Conservation (phyloP, 2,888 invertebrate genomes). For the Noctua pronuba region DNA sequence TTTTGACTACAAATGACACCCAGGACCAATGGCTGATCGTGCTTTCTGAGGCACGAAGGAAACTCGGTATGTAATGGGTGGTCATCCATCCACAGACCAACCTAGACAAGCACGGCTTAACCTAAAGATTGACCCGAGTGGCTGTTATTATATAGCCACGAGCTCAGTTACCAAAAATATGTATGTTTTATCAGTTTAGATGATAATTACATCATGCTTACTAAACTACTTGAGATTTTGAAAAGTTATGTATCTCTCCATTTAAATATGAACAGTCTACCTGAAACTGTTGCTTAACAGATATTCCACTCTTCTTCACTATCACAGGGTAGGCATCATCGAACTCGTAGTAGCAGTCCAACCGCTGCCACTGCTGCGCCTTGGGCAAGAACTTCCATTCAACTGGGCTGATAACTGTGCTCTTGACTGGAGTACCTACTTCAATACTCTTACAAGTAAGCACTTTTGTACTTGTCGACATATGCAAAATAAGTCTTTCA, state of each 20-base stretch:
- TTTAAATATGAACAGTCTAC: constrained; percentile 77
- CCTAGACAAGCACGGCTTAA: too few relatives aligned
- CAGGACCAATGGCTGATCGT: too few relatives aligned
- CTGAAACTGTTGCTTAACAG: constrained; percentile 93
- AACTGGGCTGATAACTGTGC: constrained; percentile 91
- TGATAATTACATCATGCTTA: neutral
- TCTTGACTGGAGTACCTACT: constrained; percentile 82
- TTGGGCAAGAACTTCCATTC: constrained; percentile 95
- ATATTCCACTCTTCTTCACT: constrained; percentile 91
- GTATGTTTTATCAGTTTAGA: neutral
- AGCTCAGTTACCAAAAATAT: too few relatives aligned
- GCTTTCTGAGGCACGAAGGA: too few relatives aligned
- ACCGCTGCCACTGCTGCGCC: constrained; percentile 93
- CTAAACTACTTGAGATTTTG: neutral
- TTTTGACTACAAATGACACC: too few relatives aligned
- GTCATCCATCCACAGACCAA: too few relatives aligned
- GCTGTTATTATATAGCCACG: too few relatives aligned
- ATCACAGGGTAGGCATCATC: constrained; percentile 94
- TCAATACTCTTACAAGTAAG: constrained; percentile 92
- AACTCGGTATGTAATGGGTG: too few relatives aligned
- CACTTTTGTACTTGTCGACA: constrained; percentile 88
- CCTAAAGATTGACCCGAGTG: too few relatives aligned
- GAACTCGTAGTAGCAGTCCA: constrained; percentile 94
- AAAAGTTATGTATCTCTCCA: neutral
- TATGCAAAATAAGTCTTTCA: constrained; percentile 92